These are phyloP conservation scores for Drosophila rufa DNA, from an alignment of 1,140 invertebrate genomes.

Conservation along the genomic window DNA sequence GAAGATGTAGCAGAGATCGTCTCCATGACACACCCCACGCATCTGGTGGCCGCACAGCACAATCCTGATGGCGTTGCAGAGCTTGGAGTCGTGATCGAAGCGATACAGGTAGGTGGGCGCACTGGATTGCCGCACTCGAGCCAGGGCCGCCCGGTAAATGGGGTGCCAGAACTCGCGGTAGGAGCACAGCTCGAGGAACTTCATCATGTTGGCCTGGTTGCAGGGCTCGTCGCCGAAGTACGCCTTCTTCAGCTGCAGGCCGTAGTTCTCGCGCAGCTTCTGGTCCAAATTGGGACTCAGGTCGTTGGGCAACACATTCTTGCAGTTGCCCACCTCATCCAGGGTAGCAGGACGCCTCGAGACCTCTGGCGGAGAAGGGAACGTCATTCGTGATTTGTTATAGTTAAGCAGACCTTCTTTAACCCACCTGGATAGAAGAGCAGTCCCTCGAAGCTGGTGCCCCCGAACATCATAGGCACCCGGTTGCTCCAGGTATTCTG, in stretches of 20 bases:
- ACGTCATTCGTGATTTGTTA: neutral
- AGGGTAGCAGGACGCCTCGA: constrained; percentile 69
- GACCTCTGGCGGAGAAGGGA: constrained; percentile 55
- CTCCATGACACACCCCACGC: constrained; percentile 87
- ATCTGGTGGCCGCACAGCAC: constrained; percentile 75
- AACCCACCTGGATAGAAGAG: constrained; percentile 76
- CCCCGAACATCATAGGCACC: constrained; percentile 85
- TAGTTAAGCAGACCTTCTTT: neutral
- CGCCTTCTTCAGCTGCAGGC: constrained; percentile 57
- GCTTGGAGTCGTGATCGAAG: constrained; percentile 84
- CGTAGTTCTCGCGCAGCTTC: constrained; percentile 60
- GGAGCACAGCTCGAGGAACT: constrained; percentile 75
- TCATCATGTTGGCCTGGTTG: constrained; percentile 66
- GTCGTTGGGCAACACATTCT: constrained; percentile 68
- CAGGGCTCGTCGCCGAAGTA: constrained; percentile 74
- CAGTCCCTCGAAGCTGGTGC: constrained; percentile 80
- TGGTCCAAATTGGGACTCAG: constrained; percentile 53
- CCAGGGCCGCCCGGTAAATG: constrained; percentile 78
- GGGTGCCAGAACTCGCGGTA: constrained; percentile 85
- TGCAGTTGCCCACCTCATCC: constrained; percentile 70
- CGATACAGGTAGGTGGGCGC: constrained; percentile 85
- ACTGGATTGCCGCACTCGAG: constrained; percentile 62
- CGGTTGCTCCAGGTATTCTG: constrained; percentile 73
- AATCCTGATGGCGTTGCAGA: constrained; percentile 71
- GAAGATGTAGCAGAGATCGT: constrained; percentile 89